These are phyloP conservation scores for Laothoe populi DNA, from an alignment of 2,888 invertebrate genomes.

Conservation along the genomic window DNA sequence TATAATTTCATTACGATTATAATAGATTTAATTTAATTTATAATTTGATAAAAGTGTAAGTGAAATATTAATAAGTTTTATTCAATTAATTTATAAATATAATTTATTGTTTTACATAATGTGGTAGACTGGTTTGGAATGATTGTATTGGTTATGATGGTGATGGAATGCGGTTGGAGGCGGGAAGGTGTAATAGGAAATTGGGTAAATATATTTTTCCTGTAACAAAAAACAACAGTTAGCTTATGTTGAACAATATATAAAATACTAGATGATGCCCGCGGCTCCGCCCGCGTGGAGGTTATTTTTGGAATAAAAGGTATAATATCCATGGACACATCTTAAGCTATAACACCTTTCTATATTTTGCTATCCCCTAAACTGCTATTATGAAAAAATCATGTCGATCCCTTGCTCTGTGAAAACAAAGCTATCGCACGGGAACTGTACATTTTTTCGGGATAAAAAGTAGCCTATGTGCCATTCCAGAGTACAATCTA, in stretches of 20 bases:
- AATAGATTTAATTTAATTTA: conserved; percentile 7
- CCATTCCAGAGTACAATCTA: no score
- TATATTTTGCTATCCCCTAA: no score
- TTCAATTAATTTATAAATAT: neutral
- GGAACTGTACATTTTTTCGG: no score
- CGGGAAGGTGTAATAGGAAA: conserved; percentile 1
- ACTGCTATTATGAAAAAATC: no score
- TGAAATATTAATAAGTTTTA: neutral
- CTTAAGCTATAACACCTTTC: no score
- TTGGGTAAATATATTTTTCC: neutral
- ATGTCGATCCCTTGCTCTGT: no score
- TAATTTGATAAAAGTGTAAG: neutral
- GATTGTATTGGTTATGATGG: neutral
- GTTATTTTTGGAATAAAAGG: no score
- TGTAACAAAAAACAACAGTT: conserved; percentile 8
- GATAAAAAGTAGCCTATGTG: no score
- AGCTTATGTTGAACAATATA: neutral
- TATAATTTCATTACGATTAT: conserved; percentile 7
- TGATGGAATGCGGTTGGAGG: conserved; percentile 17
- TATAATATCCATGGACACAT: no score
- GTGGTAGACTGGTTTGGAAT: conserved; percentile 3
- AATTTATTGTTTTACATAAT: neutral
- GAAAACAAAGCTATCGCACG: no score
- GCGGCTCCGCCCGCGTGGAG: no score
- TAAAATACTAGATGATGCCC: no score